Base-by-base conservation (phyloP, 2,888 invertebrate species). In the Andrena minutula region DNA sequence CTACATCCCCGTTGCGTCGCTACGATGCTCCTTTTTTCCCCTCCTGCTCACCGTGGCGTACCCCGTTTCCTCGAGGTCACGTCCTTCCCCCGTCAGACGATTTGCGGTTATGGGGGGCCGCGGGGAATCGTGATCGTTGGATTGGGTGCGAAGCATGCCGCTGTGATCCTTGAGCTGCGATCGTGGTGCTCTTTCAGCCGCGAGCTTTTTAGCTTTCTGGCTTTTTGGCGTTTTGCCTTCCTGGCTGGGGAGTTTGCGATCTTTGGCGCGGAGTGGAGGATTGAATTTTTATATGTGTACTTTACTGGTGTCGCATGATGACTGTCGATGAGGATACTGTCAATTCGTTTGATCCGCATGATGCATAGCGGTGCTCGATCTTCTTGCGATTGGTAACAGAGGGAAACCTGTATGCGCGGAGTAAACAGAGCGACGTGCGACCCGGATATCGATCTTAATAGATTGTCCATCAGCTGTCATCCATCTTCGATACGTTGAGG, bases 381-480 rank as follows among this genome's bases (percentile, higher is more conserved):
- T 71, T 81, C 63, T 32, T 41, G 53, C 41, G 73, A 85, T 82
- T 66, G 68, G 58, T 82, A 49, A 60, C 63, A 51, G 51, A 60
- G 16, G 30, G 51, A 61, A 26, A 30, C 26, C 49, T 23, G 41
- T 20, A 70, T 73, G 63, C 82, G 73, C 28, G 51, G 26, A 41
- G 79, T 74, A 86, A 86, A 85, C 76, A 85, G 70, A 82, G 23
- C 51, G 78, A 85, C 80, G 75, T 70, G 58, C 23, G 35, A 66
- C 35, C 56, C 35, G 28, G 32, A 49, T 85, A 90, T 92, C 92
- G 89, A 90, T 92, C 92, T 91, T 85, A 90, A 92, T 92, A 76
- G 87, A 88, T 89, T 86, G 75, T 82, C 90, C 89, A 88, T 92
- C 88, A 89, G 80, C 79, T 82, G 80, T 75, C 84, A 91, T 91